phyloP scores from a whole-genome alignment of 2,888 invertebrate genomes.

The Mesoligia furuncula region DNA sequence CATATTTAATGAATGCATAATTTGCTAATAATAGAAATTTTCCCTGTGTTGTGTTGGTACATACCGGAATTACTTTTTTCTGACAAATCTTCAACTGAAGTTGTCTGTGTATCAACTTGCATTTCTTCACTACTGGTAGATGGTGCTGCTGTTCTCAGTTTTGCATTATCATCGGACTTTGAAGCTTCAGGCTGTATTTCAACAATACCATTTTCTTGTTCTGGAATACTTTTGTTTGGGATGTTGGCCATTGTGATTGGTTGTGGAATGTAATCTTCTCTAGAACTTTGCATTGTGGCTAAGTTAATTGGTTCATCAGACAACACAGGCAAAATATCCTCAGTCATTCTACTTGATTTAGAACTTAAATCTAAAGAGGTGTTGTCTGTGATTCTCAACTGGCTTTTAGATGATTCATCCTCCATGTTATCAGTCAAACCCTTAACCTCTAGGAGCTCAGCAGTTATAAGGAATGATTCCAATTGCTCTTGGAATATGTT shows the following conservation, averaged over 20 bases:
- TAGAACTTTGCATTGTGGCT: conserved; percentile 81
- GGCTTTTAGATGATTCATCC: conserved; percentile 83
- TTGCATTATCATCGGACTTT: conserved; percentile 72
- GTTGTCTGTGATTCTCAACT: conserved; percentile 80
- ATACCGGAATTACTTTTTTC: conserved; percentile 83
- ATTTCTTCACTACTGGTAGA: conserved; percentile 81
- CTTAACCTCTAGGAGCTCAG: conserved; percentile 94
- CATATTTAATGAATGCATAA: not conserved
- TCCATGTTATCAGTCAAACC: conserved; percentile 92
- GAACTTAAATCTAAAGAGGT: conserved; percentile 86
- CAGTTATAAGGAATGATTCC: conserved; percentile 94
- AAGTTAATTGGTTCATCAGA: conserved; percentile 87
- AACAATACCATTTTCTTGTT: conserved; percentile 75
- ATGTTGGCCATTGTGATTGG: conserved; percentile 59
- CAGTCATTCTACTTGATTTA: conserved; percentile 79
- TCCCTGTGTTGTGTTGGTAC: not conserved
- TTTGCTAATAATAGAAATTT: not conserved
- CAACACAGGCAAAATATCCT: conserved; percentile 78
- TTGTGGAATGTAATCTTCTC: conserved; percentile 84
- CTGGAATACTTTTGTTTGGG: conserved; percentile 63
- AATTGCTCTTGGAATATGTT: conserved; percentile 95
- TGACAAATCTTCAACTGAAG: conserved; percentile 85
- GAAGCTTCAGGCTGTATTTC: conserved; percentile 73
- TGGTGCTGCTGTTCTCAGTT: conserved; percentile 66
- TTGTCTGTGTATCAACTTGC: conserved; percentile 85